These are phyloP conservation scores for Apamea sordens DNA, from an alignment of 2,888 invertebrate species.

Conservation along the genomic window DNA sequence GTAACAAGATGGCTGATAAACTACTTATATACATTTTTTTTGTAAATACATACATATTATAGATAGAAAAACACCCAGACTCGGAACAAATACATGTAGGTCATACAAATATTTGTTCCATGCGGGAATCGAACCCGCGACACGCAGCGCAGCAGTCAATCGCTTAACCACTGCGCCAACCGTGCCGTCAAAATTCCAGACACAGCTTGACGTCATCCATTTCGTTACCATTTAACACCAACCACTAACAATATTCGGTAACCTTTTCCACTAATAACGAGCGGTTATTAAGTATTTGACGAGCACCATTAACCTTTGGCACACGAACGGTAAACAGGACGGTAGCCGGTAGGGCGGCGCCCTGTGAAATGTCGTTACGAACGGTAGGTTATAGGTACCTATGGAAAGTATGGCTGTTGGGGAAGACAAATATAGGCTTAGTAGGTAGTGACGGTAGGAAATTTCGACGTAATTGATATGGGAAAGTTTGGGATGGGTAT, in stretches of 20 bases:
- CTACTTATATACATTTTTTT: too few relatives aligned
- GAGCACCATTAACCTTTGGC: conserved; percentile 63
- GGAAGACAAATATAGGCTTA: background rate
- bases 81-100: too few relatives aligned
- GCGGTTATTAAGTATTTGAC: conserved; percentile 55
- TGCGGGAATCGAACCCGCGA: too few relatives aligned
- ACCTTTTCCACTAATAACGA: conserved; percentile 49
- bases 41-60: too few relatives aligned
- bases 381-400: background rate
- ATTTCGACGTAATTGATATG: background rate
- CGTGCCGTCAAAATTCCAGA: too few relatives aligned
- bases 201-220: background rate
- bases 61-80: too few relatives aligned
- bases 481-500: background rate
- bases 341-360: conserved; percentile 31
- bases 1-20: too few relatives aligned
- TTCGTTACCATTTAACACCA: conserved; percentile 13
- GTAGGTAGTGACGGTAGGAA: background rate
- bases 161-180: too few relatives aligned
- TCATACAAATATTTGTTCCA: too few relatives aligned
- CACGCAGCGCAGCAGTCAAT: too few relatives aligned
- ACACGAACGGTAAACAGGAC: conserved; percentile 48
- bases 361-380: conserved; percentile 27
- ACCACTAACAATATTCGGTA: conserved; percentile 16
- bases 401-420: background rate